Evolutionary conservation across 2,113 vertebrate species (phyloP), one percentile per base, ranked within the genome.

Genomic region (Dicentrarchus labrax): DNA sequence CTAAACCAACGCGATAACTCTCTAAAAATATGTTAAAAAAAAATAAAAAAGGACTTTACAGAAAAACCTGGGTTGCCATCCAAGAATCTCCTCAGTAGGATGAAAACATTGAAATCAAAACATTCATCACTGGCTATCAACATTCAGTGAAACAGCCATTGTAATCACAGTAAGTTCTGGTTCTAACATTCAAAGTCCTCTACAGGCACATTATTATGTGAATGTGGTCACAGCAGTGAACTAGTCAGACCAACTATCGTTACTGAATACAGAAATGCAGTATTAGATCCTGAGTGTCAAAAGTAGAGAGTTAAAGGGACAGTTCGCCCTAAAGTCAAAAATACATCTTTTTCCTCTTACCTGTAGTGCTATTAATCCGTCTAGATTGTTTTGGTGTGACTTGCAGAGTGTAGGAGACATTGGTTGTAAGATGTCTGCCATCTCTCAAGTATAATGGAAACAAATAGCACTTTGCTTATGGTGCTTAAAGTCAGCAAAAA

Each of bases 201-300:
- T 65, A 16, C 72, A 61, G 45, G 80, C 66, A 71, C 70, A 30
- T 36, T 21, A 47, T 61, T 17, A 12, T 72, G 69, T 66, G 43
- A 51, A 59, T 10, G 19, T 48, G 43, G 66, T 71, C 71, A 68
- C 51, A 70, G 56, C 60, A 54, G 65, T n/a, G 45, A 80, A 72
- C 68, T 11, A 50, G 68, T 57, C 81, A 51, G 51, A 79, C 65
- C 19, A 8, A 13, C 22, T 53, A 68, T 84, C 64, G 11, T 72
- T 22, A 68, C 69, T 62, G 67, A 70, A 50, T 21, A 65, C 19
- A 69, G 66, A 88, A 70, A 71, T 36, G 48, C 74, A 82, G 62
- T 57, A 43, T 76, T 41, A 73, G 66, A 71, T 84, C 91, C 91
- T 84, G 86, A 91, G 90, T 66, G 60, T 85, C 61, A 79, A 5